Conservation (phyloP, 1,140 invertebrate genomes). For the Chionoecetes opilio region DNA sequence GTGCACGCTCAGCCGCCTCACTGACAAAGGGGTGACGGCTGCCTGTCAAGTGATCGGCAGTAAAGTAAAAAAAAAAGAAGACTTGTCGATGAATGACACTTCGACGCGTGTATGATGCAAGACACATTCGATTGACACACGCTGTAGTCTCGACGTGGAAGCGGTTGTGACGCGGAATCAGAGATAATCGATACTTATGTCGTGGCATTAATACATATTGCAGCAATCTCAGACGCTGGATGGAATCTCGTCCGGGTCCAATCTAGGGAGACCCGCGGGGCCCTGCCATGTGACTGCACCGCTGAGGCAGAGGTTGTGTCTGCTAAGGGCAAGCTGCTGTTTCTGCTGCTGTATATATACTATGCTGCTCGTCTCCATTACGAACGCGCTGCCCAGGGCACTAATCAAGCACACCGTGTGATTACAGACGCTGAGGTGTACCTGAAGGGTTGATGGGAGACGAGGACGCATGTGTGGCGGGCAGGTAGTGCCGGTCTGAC, state of each 20-base stretch:
- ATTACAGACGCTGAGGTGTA: not conserved
- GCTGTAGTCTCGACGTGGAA: not conserved
- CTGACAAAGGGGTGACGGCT: not conserved
- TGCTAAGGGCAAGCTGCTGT: not conserved
- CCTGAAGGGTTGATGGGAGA: constrained; percentile 16
- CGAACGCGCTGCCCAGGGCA: not conserved
- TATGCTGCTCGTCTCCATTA: not conserved
- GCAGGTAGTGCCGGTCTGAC: not conserved
- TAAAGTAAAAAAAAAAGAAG: not conserved
- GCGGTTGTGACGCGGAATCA: not conserved
- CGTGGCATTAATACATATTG: not conserved
- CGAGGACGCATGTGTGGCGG: not conserved
- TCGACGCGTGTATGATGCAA: no score
- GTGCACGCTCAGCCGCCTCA: not conserved
- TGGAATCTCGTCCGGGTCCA: not conserved
- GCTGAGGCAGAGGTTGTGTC: not conserved
- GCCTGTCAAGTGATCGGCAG: not conserved
- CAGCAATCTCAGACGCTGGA: not conserved
- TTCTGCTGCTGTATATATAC: not conserved
- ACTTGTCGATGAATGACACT: not conserved
- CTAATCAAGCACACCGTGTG: constrained; percentile 27
- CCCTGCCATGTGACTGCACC: not conserved
- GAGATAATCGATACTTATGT: not conserved
- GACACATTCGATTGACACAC: not conserved
- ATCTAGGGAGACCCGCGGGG: not conserved